Evolutionary conservation across 2,888 invertebrate genomes (phyloP), one percentile per base, ranked within the genome.

Genomic region (Osmoderma eremita): DNA sequence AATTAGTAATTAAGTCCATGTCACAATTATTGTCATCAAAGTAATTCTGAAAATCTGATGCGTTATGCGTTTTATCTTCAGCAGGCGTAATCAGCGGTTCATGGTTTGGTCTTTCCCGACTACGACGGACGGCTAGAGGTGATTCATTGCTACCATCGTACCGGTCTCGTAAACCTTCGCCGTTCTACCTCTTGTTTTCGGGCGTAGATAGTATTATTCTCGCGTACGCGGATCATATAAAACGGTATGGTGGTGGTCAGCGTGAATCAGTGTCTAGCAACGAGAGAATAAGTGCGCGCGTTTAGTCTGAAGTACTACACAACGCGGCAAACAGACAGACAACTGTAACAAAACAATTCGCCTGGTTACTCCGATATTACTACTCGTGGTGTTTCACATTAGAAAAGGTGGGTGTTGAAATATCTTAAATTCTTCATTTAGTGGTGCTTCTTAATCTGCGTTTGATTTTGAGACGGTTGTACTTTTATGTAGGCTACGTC

Each of bases 201-300:
- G 10, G 30, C 50, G 50, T 24, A 24, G 15, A 51, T 22, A 51
- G 50, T n/a, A 20, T 12, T 24, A 22, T 51, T 51, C 50, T 30
- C 13, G 50, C 24, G 24, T 42, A 13, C 42, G 17, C 53, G 13
- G 42, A 13, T 51, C 13, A 51, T 58, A 58, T 58, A 58, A 58
- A 58, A 45, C 45, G 22, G 24, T 22, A 24, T 58, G 42, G 24
- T 58, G 45, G 58, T 42, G 41, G 58, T 30, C 42, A 12, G 17
- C 3, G 30, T 58, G 45, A 58, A 58, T 45, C 58, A 58, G 58
- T 58, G 42, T 58, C 42, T 30, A 22, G 42, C 15, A 50, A 24
- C 10, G 42, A 45, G 42, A 24, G 42, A 58, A 24, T 8, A 1
- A 22, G 18, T 39, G 54, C 22, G 24, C 45, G 24, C 10, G 58